Percentiles rank a stretch among this genome's conserved stretches.
Evolutionary conservation across 2,888 invertebrate species (phyloP).

Genomic region (Pyrochroa serraticornis): DNA sequence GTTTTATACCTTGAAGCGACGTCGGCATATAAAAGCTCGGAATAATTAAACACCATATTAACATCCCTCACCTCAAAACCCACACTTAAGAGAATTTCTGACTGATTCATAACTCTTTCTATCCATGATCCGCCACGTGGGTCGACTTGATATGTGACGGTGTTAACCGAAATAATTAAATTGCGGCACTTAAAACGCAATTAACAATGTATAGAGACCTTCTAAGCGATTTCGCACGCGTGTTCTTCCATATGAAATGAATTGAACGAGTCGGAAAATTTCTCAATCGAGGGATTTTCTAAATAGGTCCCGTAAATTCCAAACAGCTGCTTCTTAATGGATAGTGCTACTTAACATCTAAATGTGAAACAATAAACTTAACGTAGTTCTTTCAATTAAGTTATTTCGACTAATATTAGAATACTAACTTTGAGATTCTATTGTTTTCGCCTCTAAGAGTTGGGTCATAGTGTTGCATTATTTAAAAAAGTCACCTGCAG

Average conservation of each 20-base stretch:
- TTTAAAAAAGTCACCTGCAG: no score
- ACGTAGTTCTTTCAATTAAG: background rate
- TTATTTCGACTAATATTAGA: no score
- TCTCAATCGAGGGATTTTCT: no score
- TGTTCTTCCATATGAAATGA: no score
- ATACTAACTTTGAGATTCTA: no score
- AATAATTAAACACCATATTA: conserved; percentile 30
- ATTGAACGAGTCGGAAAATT: no score
- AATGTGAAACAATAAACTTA: no score
- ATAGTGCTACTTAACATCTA: background rate
- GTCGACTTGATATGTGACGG: conserved; percentile 28
- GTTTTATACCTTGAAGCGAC: conserved; percentile 31
- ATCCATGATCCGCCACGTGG: conserved; percentile 25
- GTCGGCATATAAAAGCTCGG: conserved; percentile 34
- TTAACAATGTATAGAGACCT: conserved; percentile 6
- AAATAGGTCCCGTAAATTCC: background rate
- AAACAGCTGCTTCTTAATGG: background rate
- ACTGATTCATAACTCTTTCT: conserved; percentile 23
- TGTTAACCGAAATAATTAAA: conserved; percentile 31
- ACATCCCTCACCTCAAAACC: conserved; percentile 25
- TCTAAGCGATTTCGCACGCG: background rate
- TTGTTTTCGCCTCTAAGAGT: no score
- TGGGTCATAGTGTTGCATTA: no score
- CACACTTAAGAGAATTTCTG: conserved; percentile 10
- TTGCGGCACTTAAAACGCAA: conserved; percentile 23